These are phyloP conservation scores for Coryphaenoides rupestris DNA, from an alignment of 2,113 vertebrate genomes.

Conservation along the genomic window DNA sequence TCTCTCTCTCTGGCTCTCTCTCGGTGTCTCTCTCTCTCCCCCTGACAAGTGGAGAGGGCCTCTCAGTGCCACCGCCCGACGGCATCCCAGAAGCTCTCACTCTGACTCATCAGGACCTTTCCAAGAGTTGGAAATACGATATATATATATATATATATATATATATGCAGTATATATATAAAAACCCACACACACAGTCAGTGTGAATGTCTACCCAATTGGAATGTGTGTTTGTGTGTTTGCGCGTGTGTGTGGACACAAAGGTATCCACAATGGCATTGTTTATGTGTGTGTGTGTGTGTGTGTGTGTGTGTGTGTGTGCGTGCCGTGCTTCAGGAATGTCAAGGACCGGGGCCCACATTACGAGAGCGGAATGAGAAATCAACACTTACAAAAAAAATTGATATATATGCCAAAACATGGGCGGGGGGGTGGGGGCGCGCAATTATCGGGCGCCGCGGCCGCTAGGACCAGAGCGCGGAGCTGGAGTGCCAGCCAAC, in stretches of 20 bases:
- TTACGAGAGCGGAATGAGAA: constrained; percentile 58
- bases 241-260: not conserved
- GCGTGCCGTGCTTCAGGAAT: constrained; percentile 46
- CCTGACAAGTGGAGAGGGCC: constrained; percentile 37
- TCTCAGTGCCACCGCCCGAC: constrained; percentile 29
- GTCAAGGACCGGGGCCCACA: constrained; percentile 43
- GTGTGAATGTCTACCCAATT: no score
- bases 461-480: constrained; percentile 48
- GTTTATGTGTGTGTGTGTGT: no score
- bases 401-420: constrained; percentile 55
- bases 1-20: not conserved
- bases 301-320: not conserved
- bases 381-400: constrained; percentile 64
- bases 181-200: not conserved
- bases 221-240: constrained; percentile 9
- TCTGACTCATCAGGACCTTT: constrained; percentile 43
- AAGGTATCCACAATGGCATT: not conserved
- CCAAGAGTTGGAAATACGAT: constrained; percentile 8
- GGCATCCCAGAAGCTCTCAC: constrained; percentile 43
- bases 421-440: no score
- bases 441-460: constrained; percentile 64
- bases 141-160: not conserved
- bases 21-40: not conserved
- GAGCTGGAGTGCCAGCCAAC: constrained; percentile 58
- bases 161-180: not conserved